Evolutionary conservation across 2,797 vertebrate genomes (phyloP), one percentile per base, ranked within the genome.

Genomic region (Steatocranus sp.): DNA sequence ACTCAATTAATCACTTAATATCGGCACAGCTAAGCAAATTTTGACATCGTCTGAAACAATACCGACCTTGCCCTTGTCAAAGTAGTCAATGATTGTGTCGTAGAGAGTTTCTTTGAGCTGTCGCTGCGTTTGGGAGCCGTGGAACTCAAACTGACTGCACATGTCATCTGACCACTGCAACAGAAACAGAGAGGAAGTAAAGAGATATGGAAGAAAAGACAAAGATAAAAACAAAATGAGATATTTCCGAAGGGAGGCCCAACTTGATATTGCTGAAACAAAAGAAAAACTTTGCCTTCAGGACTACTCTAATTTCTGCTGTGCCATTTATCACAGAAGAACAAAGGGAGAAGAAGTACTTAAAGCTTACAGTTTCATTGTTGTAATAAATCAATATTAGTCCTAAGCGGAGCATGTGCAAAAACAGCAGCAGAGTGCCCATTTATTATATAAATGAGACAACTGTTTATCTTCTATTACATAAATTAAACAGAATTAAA

Each of bases 1-100:
- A 17, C n/a, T 68, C 20, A 41, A 20, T 54, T 17, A 56, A 79
- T 20, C 5, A 32, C 8, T 30, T 3, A 11, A 7, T 56, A 4
- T 20, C 8, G 3, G 8, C 2, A 15, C 5, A 17, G 36, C 20
- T 43, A 25, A 68, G 63, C 3, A 12, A 73, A 58, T 48, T 20
- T 2, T 18, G 18, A 20, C 38, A 70, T 48, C 1, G 2, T 56
- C 7, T 4, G 14, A 79, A 76, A 76, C 1, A 4, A 56, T 32
- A 53, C 92, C 80, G 51, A 99, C 98, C 98, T 99, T 99, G 93
- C 98, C 98, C 96, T 98, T 98, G 96, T 99, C 98, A 78, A 99
- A 99, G 95, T 99, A 99, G 84, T 97, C 97, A 86, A 99, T 98
- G 94, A 99, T 99, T 94, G 95, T 97, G 89, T 98, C 97, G 11